Evolutionary conservation across 2,113 vertebrate species (phyloP), one percentile per base, ranked within the genome.

Genomic region (Axis porcinus): DNA sequence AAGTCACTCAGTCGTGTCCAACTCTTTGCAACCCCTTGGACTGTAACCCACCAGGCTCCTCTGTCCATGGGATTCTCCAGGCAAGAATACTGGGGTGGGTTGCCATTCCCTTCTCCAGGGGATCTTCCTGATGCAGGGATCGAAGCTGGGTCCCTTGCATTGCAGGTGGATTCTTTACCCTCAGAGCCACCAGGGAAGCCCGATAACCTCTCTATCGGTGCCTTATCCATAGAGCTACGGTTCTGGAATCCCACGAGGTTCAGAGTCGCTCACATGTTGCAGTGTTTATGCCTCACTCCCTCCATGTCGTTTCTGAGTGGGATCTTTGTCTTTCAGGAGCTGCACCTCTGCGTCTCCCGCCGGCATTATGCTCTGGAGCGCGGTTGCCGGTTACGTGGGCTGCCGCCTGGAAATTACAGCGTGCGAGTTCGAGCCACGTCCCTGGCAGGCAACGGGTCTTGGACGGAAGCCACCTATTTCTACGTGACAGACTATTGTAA

Each of bases 351-450:
- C 10, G 99, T 99, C 8, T 99, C 99, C 45, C 98, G 99, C 0
- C 99, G 99, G 28, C 99, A 98, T 25, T 99, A 99, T 79, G 96
- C 99, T 45, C 98, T 97, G 28, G 98, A 98, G 0, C 97, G 97
- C 4, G 99, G 99, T 94, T 99, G 99, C 36, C 99, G 98, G 93
- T 99, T 99, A 3, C 98, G 99, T 0, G 99, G 99, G 0, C 98
- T 99, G 15, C 99, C 99, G 4, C 99, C 99, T 0, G 99, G 99
- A 19, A 99, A 99, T 98, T 99, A 99, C 99, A 99, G 99, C 0
- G 99, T 99, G 79, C 98, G 99, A 1, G 97, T 99, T 45, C 99
- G 99, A 2, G 99, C 99, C 54, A 99, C 99, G 0, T 99, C 99
- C 0, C 97, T 99, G 98, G 99, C 99, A 0, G 99, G 99, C 27